Percentiles rank a stretch among this genome's conserved stretches.
phyloP scores from a whole-genome alignment of 2,888 invertebrate species.

The Mayetiola destructor region DNA sequence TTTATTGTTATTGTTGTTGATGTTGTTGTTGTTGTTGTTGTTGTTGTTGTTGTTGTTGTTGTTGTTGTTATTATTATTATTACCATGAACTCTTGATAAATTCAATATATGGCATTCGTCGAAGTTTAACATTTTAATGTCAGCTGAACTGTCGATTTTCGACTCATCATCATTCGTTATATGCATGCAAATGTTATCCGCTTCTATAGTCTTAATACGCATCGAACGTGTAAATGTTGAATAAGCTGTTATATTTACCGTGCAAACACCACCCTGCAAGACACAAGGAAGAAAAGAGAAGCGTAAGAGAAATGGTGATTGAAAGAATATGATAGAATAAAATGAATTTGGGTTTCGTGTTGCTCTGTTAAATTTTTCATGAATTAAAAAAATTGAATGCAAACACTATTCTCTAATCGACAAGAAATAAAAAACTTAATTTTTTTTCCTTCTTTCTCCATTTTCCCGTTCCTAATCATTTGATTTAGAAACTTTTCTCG shows the following conservation, averaged over 20 bases:
- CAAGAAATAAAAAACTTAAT: too few relatives aligned
- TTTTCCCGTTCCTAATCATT: too few relatives aligned
- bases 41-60: constrained; percentile 22
- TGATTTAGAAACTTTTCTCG: too few relatives aligned
- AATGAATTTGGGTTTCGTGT: too few relatives aligned
- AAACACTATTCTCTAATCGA: too few relatives aligned
- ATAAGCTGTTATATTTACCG: constrained; percentile 60
- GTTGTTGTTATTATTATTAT: neutral
- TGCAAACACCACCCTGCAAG: constrained; percentile 57
- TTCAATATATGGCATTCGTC: neutral
- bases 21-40: neutral
- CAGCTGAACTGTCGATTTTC: neutral
- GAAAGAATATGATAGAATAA: too few relatives aligned
- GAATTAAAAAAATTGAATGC: too few relatives aligned
- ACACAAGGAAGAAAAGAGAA: neutral
- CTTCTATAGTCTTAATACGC: constrained; percentile 41
- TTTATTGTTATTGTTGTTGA: neutral
- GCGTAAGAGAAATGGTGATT: neutral
- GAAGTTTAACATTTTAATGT: neutral
- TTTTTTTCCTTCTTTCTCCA: too few relatives aligned
- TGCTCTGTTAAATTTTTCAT: too few relatives aligned
- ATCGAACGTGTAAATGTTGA: constrained; percentile 69
- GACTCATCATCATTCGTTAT: neutral
- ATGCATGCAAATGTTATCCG: neutral
- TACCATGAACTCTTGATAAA: neutral